Percentiles rank a stretch among this genome's conserved stretches.
phyloP scores from a whole-genome alignment of 2,888 invertebrate species.

The Horisme vitalbata region DNA sequence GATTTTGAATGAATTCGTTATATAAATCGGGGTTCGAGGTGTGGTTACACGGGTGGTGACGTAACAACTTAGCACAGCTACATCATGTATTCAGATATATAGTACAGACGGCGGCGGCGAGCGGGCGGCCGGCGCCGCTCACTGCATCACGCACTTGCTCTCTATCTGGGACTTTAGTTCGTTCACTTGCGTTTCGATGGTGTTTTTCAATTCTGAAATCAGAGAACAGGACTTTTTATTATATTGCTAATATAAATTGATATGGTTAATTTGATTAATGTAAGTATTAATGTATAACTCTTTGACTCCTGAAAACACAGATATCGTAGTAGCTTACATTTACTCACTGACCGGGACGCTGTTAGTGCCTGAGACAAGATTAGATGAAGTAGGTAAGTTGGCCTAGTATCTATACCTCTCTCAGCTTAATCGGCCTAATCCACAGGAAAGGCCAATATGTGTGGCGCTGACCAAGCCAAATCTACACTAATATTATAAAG shows the following conservation, averaged over 20 bases:
- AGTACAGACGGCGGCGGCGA: slow-evolving; percentile 33
- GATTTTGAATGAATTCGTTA: slow-evolving; percentile 50
- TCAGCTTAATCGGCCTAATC: no score
- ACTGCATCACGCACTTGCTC: slow-evolving; percentile 98
- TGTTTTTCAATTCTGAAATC: slow-evolving; percentile 97
- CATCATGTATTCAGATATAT: slow-evolving; percentile 75
- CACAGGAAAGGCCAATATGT: no score
- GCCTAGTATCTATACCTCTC: no score
- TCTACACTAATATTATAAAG: no score
- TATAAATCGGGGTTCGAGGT: slow-evolving; percentile 42
- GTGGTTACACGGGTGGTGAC: slow-evolving; percentile 52
- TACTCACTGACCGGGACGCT: no score
- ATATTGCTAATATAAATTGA: background rate
- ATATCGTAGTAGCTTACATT: no score
- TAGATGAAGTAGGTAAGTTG: no score
- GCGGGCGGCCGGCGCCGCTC: slow-evolving; percentile 66
- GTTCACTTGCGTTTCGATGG: slow-evolving; percentile 98
- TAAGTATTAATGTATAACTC: no score
- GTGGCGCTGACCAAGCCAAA: no score
- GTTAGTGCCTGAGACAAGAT: no score
- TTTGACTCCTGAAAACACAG: no score
- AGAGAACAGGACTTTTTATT: background rate
- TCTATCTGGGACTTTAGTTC: slow-evolving; percentile 98
- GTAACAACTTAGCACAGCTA: slow-evolving; percentile 76
- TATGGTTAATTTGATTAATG: no score